These are phyloP conservation scores for Sternarchorhynchus goeldii DNA, from an alignment of 2,797 vertebrate species.

Conservation along the genomic window DNA sequence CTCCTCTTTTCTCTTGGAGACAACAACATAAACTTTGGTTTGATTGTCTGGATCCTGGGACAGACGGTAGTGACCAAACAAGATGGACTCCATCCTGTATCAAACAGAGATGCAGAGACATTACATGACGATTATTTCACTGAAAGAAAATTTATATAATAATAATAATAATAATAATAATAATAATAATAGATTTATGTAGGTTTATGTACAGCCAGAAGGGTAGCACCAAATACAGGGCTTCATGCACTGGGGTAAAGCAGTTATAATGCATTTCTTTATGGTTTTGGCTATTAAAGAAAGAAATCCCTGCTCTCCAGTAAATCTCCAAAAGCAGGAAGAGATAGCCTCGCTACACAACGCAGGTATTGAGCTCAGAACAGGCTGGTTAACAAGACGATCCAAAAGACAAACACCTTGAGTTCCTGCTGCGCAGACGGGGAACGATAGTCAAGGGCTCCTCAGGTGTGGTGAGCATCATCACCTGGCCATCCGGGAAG, in stretches of 20 bases:
- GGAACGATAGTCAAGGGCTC: conserved; percentile 88
- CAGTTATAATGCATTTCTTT: no score
- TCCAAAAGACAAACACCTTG: conserved; percentile 75
- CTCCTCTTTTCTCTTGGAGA: conserved; percentile 97
- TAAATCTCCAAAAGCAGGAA: no score
- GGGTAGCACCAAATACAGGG: no score
- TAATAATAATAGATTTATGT: no score
- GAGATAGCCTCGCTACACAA: no score
- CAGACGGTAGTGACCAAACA: conserved; percentile 94
- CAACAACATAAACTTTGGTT: conserved; percentile 99
- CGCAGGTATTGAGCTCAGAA: not conserved
- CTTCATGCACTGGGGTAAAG: no score
- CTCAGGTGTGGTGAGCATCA: conserved; percentile 96
- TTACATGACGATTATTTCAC: no score
- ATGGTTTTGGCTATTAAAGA: no score
- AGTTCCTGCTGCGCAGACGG: conserved; percentile 85
- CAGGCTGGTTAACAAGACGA: conserved; percentile 1
- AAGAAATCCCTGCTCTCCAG: no score
- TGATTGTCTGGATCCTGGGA: conserved; percentile 99
- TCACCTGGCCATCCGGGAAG: conserved; percentile 90
- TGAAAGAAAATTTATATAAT: no score
- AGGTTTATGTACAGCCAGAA: no score
- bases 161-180: no score
- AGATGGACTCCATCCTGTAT: conserved; percentile 87
- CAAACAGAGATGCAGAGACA: conserved; percentile 47